These are phyloP conservation scores for Coelogynopora nodosa DNA, from an alignment of 2,888 invertebrate species.

Conservation along the genomic window DNA sequence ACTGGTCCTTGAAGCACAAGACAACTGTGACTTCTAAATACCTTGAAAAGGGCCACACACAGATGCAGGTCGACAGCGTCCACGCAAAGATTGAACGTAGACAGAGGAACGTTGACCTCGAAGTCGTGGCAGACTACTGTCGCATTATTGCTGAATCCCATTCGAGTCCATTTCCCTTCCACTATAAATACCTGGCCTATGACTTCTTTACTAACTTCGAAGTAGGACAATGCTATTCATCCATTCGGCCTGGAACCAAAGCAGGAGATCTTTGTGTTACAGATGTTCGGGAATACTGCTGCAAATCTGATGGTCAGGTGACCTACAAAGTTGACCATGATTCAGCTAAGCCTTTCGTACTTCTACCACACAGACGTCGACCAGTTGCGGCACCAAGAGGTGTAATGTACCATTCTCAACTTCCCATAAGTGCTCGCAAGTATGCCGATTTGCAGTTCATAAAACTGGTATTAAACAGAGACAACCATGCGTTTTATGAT, in stretches of 20 bases:
- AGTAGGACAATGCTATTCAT: neutral
- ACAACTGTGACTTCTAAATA: neutral
- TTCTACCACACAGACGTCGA: neutral
- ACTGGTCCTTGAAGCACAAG: neutral
- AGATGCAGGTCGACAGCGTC: constrained; percentile 8
- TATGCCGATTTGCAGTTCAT: constrained; percentile 1
- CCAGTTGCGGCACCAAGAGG: neutral
- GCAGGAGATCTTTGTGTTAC: neutral
- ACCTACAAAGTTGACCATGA: neutral
- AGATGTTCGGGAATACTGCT: neutral
- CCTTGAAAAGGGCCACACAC: neutral
- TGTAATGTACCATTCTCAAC: too few species aligned
- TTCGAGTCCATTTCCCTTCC: neutral
- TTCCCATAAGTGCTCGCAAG: neutral
- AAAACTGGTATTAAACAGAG: neutral
- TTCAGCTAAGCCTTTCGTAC: neutral
- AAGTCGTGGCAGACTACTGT: neutral
- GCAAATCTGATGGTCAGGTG: neutral
- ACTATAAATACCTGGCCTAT: neutral
- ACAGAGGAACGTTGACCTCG: neutral
- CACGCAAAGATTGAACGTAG: neutral
- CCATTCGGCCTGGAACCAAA: neutral
- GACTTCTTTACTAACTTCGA: neutral
- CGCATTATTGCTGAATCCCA: neutral
- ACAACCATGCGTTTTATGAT: constrained; percentile 23